Conservation (phyloP, 2,888 invertebrate species). For the Ommatoiulus sabulosus region DNA sequence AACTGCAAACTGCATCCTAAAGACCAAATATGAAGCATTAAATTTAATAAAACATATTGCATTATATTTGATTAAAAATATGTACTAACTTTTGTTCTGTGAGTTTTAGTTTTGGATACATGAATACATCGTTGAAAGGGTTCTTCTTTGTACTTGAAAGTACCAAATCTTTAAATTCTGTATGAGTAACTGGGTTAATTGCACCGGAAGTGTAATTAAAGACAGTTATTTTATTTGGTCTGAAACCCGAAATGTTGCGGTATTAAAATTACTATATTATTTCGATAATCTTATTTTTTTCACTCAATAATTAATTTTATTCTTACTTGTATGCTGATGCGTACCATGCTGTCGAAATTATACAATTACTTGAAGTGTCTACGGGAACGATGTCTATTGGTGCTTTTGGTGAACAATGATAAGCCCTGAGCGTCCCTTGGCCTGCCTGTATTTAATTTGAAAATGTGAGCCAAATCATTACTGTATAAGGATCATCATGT, state of each 20-base stretch:
- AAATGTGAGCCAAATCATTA: background rate
- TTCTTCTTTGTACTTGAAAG: background rate
- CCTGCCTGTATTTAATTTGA: background rate
- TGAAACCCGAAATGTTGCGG: background rate
- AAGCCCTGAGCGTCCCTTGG: background rate
- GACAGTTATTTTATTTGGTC: background rate
- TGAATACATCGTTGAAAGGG: background rate
- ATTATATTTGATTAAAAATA: background rate
- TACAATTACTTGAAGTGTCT: background rate
- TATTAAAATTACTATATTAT: background rate
- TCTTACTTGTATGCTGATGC: background rate
- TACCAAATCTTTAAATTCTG: slow-evolving; percentile 14
- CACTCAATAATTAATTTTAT: background rate
- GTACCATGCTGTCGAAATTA: background rate
- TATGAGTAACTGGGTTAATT: slow-evolving; percentile 1
- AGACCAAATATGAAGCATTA: background rate
- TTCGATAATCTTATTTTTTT: background rate
- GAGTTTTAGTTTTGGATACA: slow-evolving; percentile 3
- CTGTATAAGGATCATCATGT: too few relatives aligned
- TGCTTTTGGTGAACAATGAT: background rate
- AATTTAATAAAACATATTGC: background rate
- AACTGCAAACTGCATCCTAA: background rate
- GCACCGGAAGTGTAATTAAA: background rate
- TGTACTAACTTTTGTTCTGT: background rate
- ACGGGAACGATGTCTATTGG: background rate